Base-by-base conservation (phyloP, 2,888 invertebrate species). In the Incurvaria masculella region DNA sequence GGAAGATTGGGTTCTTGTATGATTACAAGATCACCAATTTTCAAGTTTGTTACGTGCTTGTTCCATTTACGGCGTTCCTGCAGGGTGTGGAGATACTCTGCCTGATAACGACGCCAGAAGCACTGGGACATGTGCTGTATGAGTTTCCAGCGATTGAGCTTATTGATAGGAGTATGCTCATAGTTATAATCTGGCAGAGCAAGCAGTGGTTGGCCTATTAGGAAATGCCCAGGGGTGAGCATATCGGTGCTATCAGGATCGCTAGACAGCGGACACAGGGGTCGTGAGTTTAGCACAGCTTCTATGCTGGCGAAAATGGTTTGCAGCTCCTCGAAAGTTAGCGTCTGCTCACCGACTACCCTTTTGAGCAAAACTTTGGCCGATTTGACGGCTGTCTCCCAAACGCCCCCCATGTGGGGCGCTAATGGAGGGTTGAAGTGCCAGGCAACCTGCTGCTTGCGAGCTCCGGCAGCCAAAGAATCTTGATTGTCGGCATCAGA, bases 241-340 rank as follows among this genome's bases (percentile, higher is more conserved):
- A 54, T 48, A 27, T 41, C 47, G 16, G 56, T 42, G 46, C 61
- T 59, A 42, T 53, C 53, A 4, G 61, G 61, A 51, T 62, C 58
- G 18, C 49, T 41, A 5, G 57, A 56, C 2, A 61, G 11, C 2
- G 60, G 56, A n/a, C 46, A 49, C 11, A 65, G 40, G 1, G 62
- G 65, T 42, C 65, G 42, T 3, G 61, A 65, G 52, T 64, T 65
- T 18, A 64, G 48, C 23, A 58, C 51, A 2, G 59, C 56, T 49
- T 66, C 62, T 27, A 66, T 60, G 47, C 61, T 60, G 27, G 38
- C 51, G 4, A 61, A 21, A 11, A 64, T 21, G 2, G 48, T 51
- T 3, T 41, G 21, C 6, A 51, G 26, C 17, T 51, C 51, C 18
- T 51, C 51, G 43, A 27, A 23, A 6, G 42, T 40, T 4, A 44